Conservation (phyloP, 64 coral and sea anemone genomes). For the Catalaphyllia jardinei region DNA sequence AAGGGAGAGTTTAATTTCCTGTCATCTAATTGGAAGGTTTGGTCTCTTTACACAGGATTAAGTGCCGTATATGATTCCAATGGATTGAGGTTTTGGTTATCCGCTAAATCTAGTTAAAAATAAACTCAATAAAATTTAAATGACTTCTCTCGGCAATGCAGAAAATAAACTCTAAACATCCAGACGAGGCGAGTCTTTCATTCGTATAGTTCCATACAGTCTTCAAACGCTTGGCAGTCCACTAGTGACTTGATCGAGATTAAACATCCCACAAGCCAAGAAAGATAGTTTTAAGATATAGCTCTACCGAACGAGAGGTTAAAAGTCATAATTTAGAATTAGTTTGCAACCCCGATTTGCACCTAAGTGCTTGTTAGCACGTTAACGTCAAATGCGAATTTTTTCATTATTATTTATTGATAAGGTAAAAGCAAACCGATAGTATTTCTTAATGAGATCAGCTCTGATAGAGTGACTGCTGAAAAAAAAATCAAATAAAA, state of each 20-base stretch:
- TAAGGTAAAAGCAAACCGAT: too few relatives aligned
- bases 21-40: background rate
- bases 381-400: too few relatives aligned
- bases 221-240: background rate
- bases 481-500: too few relatives aligned
- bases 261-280: background rate
- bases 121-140: too few relatives aligned
- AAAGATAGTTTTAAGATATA: too few relatives aligned
- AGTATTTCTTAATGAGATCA: too few relatives aligned
- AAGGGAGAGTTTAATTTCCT: conserved; percentile 13
- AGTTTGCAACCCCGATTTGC: too few relatives aligned
- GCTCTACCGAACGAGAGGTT: too few relatives aligned
- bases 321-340: too few relatives aligned
- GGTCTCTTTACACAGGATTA: conserved; percentile 12
- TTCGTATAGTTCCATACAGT: background rate
- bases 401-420: too few relatives aligned
- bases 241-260: background rate
- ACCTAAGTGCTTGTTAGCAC: too few relatives aligned
- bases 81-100: background rate
- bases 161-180: background rate
- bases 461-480: too few relatives aligned
- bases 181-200: background rate
- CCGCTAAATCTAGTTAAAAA: background rate
- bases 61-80: background rate
- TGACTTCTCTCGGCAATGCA: background rate